These are phyloP conservation scores for Neuroscelio doddi DNA, from an alignment of 2,888 invertebrate genomes.

Conservation along the genomic window DNA sequence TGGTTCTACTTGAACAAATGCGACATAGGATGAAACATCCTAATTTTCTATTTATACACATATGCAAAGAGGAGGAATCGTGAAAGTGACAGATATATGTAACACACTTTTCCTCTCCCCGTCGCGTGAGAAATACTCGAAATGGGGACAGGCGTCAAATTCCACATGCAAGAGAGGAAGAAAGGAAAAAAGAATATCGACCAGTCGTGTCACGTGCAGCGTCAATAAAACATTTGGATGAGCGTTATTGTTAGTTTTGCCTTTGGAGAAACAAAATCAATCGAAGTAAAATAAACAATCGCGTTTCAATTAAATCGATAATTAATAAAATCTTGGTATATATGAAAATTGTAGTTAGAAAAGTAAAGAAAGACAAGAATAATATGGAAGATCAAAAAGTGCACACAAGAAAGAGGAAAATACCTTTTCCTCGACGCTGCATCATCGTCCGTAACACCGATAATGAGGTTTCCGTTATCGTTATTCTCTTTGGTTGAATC, in stretches of 20 bases:
- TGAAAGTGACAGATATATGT: slow-evolving; percentile 9
- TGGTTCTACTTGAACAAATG: slow-evolving; percentile 1
- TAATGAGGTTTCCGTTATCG: slow-evolving; percentile 56
- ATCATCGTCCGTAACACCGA: slow-evolving; percentile 56
- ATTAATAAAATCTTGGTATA: too few relatives aligned
- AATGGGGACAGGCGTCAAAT: slow-evolving; percentile 2
- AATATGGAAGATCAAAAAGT: neutral
- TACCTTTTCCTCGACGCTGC: slow-evolving; percentile 63
- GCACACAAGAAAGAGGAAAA: neutral
- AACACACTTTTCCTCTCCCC: neutral
- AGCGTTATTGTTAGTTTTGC: too few relatives aligned
- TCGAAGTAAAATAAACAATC: neutral
- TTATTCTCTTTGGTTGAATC: slow-evolving; percentile 66
- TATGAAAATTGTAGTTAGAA: too few relatives aligned
- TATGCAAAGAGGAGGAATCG: slow-evolving; percentile 5
- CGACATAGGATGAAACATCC: slow-evolving; percentile 1
- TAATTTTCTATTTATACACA: slow-evolving; percentile 11
- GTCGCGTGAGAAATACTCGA: neutral
- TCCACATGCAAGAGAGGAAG: neutral
- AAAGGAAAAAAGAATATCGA: slow-evolving; percentile 1
- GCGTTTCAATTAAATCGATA: too few relatives aligned
- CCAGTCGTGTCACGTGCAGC: neutral
- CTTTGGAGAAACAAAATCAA: too few relatives aligned
- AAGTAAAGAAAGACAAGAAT: neutral
- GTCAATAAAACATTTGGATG: neutral